A percentile compares a stretch with the other conserved stretches of the same genome.
Evolutionary conservation across 2,797 vertebrate species (phyloP).

Genomic region (Nasua narica): DNA sequence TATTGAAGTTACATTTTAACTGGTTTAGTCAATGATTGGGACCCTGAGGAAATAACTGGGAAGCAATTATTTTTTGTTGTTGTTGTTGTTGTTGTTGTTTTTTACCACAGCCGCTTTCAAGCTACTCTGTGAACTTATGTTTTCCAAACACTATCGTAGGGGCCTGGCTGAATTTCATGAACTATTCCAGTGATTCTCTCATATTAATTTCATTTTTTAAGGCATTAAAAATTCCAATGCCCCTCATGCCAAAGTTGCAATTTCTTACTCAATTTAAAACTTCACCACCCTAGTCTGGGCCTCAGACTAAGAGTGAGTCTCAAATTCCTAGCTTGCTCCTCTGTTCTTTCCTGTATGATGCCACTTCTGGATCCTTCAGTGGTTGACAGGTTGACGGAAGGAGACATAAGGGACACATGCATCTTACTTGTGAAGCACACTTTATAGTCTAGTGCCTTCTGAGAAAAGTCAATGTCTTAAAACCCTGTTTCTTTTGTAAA

Average conservation of each 20-base stretch:
- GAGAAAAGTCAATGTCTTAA: background rate
- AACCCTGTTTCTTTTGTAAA: background rate
- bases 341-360: accelerated
- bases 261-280: background rate
- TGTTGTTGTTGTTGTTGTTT: background rate
- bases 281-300: background rate
- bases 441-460: background rate
- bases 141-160: background rate
- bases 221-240: background rate
- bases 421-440: background rate
- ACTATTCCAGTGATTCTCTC: background rate
- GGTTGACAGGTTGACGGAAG: background rate
- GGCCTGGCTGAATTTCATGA: background rate
- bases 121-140: background rate
- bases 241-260: background rate
- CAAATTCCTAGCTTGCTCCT: background rate
- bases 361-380: background rate
- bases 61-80: background rate
- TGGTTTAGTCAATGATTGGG: background rate
- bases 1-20: background rate
- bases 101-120: too few species aligned
- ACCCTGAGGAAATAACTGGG: background rate
- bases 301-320: background rate
- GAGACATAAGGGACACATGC: background rate
- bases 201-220: background rate